Base-by-base conservation (phyloP, 2,888 invertebrate genomes). In the Zaprionus lineosus region DNA sequence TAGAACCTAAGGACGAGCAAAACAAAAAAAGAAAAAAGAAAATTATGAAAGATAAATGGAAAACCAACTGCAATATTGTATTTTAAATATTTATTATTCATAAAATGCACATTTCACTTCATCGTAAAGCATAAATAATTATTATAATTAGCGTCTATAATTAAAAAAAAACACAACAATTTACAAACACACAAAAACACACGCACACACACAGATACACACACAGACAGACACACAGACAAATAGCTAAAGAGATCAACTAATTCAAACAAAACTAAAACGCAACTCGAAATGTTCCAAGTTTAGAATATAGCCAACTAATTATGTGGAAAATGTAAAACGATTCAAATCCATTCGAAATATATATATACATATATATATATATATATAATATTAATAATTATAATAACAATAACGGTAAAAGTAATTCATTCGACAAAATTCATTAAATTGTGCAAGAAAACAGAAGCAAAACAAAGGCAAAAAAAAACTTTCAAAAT, bases 71-170 rank as follows among this genome's bases (percentile, higher is more conserved):
- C 79, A 86, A 86, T 86, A 86, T 63, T 78, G 74, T 82, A 87
- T 86, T 77, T 75, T 70, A 87, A 86, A 84, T 75, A 84, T 74
- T 84, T 68, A 78, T 72, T 81, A 78, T 72, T 81, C 84, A 84
- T 76, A 58, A 85, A 84, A 62, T 29, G 75, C 76, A 72, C 55
- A 37, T 34, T 57, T 63, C 50, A 51, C 59, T 60, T 26, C 58
- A 44, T 47, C 79, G 39, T 28, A 52, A 57, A 36, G 33, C 9
- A 18, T 39, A 59, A 53, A 63, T 51, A 62, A 62, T 57, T 75
- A 77, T 66, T 60, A 55, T 84, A 78, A 77, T 82, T 74, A 79
- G 74, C 57, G 43, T 51, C 52, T 66, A 82, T 53, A 74, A 78
- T 71, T 62, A 63, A 58, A 64, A 74, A 72, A 36, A 55, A 59